phyloP scores from a whole-genome alignment of 2,113 vertebrate genomes.

The Chloroceryle aenea region DNA sequence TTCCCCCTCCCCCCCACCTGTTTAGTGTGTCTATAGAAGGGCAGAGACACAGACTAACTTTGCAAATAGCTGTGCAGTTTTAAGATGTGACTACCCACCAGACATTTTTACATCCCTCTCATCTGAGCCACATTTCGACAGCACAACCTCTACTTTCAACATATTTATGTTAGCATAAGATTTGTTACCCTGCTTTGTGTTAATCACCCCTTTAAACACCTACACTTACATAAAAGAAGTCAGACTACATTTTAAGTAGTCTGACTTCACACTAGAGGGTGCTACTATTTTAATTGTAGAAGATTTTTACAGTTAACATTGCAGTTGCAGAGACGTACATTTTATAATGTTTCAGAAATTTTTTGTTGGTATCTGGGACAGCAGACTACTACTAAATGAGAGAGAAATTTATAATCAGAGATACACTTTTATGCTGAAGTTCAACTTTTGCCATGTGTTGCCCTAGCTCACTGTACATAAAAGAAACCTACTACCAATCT shows the following conservation, averaged over 20 bases:
- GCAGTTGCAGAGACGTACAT: background rate
- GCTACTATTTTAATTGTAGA: constrained; percentile 33
- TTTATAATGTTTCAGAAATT: background rate
- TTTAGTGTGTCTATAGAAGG: background rate
- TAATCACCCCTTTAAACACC: background rate
- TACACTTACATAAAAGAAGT: background rate
- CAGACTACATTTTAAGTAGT: background rate
- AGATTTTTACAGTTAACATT: background rate
- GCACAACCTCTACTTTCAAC: background rate
- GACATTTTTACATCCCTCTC: background rate
- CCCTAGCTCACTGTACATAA: background rate
- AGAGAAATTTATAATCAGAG: background rate
- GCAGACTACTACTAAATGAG: background rate
- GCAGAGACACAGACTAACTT: background rate
- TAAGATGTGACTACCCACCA: background rate
- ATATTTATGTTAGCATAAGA: background rate
- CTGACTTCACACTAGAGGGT: constrained; percentile 34
- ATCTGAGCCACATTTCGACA: background rate
- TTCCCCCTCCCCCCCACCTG: background rate
- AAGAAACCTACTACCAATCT: background rate
- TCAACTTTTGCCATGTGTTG: background rate
- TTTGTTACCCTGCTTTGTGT: background rate
- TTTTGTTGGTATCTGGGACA: background rate
- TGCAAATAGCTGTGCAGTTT: background rate
- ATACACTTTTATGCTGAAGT: background rate